Evolutionary conservation across 2,797 vertebrate species (phyloP).

Genomic region (Darevskia nairensis): DNA sequence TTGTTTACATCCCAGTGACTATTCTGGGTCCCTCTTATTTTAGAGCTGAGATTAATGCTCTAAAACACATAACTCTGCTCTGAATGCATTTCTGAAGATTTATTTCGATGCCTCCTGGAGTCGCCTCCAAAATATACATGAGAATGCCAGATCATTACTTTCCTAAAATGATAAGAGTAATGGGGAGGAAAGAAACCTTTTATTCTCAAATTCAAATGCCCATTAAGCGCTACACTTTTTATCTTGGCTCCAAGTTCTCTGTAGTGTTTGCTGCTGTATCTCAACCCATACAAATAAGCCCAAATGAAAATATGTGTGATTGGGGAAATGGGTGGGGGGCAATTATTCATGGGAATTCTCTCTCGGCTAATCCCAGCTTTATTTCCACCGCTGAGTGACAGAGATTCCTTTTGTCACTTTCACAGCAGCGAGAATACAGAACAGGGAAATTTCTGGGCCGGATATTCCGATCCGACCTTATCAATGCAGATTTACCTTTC

Average conservation of each 20-base stretch:
- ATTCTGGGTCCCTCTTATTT: background rate
- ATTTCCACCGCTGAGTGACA: background rate
- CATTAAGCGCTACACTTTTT: conserved; percentile 39
- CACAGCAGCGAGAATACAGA: background rate
- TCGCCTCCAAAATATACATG: background rate
- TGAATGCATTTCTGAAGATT: background rate
- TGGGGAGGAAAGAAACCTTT: conserved; percentile 36
- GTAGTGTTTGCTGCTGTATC: conserved; percentile 18
- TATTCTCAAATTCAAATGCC: conserved; percentile 18
- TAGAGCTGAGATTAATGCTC: background rate
- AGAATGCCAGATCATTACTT: conserved; percentile 27
- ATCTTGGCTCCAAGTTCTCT: conserved; percentile 27
- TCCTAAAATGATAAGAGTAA: conserved; percentile 38
- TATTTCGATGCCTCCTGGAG: background rate
- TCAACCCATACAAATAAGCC: background rate
- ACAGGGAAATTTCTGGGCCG: background rate
- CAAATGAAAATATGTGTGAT: background rate
- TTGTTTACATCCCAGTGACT: background rate
- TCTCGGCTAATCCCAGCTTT: background rate
- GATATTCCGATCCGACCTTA: background rate
- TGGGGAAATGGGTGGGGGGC: background rate
- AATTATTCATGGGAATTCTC: conserved; percentile 1
- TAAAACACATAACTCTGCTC: background rate
- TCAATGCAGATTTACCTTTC: conserved; percentile 19
- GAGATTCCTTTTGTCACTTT: background rate